phyloP scores from a whole-genome alignment of 2,888 invertebrate species.

The Altica lythri region DNA sequence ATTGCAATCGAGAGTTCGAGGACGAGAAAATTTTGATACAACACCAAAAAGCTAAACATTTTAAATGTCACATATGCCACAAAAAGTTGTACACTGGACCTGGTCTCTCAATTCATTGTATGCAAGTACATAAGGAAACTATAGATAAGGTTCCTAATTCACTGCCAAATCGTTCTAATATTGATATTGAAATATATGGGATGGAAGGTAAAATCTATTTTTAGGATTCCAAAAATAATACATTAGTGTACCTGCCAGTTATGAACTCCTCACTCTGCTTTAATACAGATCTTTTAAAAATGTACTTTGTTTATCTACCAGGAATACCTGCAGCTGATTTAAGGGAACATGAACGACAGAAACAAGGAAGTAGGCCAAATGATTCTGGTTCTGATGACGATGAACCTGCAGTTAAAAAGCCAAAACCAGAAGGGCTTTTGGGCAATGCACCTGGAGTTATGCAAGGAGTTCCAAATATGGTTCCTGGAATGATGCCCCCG shows the following conservation, averaged over 20 bases:
- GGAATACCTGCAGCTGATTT: slow-evolving; percentile 91
- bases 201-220: slow-evolving; percentile 82
- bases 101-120: slow-evolving; percentile 98
- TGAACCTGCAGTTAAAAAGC: slow-evolving; percentile 78
- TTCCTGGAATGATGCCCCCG: slow-evolving; percentile 70
- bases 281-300: too few species aligned
- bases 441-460: slow-evolving; percentile 67
- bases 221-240: slow-evolving; percentile 37
- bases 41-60: slow-evolving; percentile 99
- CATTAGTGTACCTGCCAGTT: slow-evolving; percentile 14
- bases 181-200: slow-evolving; percentile 99
- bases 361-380: slow-evolving; percentile 61
- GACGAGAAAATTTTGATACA: slow-evolving; percentile 99
- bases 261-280: slow-evolving; percentile 12
- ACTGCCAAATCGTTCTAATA: slow-evolving; percentile 94
- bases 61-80: slow-evolving; percentile 99
- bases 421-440: slow-evolving; percentile 71
- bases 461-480: slow-evolving; percentile 62
- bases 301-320: slow-evolving; percentile 41
- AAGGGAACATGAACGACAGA: slow-evolving; percentile 91
- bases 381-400: slow-evolving; percentile 77
- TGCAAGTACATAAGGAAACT: slow-evolving; percentile 99
- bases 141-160: slow-evolving; percentile 99
- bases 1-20: slow-evolving; percentile 99
- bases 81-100: slow-evolving; percentile 98